These are phyloP conservation scores for Trinectes maculatus DNA, from an alignment of 2,113 vertebrate genomes.

Conservation along the genomic window DNA sequence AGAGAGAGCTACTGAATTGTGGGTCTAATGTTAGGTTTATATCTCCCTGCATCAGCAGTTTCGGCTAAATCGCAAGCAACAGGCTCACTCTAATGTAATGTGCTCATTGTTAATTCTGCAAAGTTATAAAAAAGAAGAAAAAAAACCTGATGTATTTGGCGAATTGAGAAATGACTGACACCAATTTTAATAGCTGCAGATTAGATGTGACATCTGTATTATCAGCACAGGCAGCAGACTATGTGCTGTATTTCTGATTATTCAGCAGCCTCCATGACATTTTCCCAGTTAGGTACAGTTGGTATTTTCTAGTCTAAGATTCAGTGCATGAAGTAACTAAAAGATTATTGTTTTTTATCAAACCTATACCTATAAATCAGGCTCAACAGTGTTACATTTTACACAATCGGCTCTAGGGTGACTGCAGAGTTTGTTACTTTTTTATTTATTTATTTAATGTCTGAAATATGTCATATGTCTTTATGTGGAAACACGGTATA, in stretches of 20 bases:
- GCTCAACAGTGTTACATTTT: background rate
- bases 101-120: background rate
- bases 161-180: background rate
- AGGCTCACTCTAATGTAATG: background rate
- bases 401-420: background rate
- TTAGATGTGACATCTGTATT: background rate
- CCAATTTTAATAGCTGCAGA: background rate
- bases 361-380: too few species aligned
- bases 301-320: too few species aligned
- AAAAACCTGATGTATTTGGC: background rate
- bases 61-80: conserved; percentile 11
- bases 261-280: too few species aligned
- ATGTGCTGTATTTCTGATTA: background rate
- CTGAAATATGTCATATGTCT: background rate
- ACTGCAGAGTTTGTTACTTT: background rate
- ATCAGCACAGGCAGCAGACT: background rate
- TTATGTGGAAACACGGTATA: background rate
- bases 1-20: conserved; percentile 9
- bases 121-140: background rate
- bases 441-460: too few species aligned
- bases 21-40: conserved; percentile 26
- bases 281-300: too few species aligned
- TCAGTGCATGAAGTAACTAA: too few species aligned
- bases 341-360: too few species aligned
- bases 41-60: conserved; percentile 22